These are phyloP conservation scores for Athripsodes cinereus DNA, from an alignment of 2,888 invertebrate genomes.

Conservation along the genomic window DNA sequence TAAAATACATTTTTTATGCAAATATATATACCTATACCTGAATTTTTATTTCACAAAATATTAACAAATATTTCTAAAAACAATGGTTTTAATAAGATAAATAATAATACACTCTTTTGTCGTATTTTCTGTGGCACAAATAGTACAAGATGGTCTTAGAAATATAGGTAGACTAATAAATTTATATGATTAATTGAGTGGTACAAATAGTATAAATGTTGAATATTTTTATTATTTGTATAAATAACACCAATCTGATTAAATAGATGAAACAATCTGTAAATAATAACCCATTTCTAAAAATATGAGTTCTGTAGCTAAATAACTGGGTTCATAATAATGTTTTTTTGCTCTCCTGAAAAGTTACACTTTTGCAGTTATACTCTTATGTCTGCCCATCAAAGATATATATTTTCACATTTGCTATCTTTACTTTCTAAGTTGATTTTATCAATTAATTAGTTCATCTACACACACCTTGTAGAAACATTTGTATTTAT, in stretches of 20 bases:
- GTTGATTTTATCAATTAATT: no score
- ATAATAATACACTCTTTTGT: not conserved
- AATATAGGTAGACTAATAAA: not conserved
- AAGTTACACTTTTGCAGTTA: no score
- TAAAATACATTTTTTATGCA: not conserved
- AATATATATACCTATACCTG: not conserved
- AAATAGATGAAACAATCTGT: not conserved
- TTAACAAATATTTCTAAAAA: not conserved
- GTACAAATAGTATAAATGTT: not conserved
- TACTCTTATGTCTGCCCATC: no score
- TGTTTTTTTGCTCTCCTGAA: not conserved
- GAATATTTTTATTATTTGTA: no score
- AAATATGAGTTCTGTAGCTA: no score
- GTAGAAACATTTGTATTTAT: no score
- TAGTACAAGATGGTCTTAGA: not conserved
- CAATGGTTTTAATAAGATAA: no score
- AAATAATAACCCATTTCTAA: not conserved
- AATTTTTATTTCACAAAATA: not conserved
- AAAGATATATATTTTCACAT: no score
- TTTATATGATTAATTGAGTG: not conserved
- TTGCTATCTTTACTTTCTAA: no score
- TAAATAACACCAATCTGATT: not conserved
- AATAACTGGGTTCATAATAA: not conserved
- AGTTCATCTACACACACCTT: no score
- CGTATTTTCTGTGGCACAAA: not conserved